Conservation (phyloP, 2,113 vertebrate genomes). For the Aix galericulata region DNA sequence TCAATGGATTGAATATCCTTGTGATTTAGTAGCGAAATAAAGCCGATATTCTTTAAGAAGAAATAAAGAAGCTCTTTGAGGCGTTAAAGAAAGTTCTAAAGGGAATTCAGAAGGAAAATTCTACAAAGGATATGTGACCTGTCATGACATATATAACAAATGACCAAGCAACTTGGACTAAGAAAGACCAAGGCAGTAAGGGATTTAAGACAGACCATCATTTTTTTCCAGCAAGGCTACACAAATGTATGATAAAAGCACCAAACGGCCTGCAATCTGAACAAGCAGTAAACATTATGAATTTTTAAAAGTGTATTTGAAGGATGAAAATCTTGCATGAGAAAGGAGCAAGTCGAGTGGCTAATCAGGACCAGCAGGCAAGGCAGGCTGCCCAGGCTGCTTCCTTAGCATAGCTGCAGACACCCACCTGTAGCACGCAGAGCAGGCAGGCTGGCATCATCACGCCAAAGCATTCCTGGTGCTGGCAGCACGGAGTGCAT, state of each 20-base stretch:
- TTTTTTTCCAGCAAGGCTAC: not conserved
- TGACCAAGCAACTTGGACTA: not conserved
- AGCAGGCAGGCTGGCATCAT: not conserved
- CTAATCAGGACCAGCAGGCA: constrained; percentile 38
- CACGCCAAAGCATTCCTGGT: not conserved
- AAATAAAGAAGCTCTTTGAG: not conserved
- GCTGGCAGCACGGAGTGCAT: not conserved
- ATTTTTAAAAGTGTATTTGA: constrained; percentile 56
- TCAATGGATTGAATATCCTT: not conserved
- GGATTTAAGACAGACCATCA: not conserved
- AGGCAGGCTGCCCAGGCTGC: not conserved
- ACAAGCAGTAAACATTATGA: constrained; percentile 47
- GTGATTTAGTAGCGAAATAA: not conserved
- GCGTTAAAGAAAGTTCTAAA: not conserved
- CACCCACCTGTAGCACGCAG: not conserved
- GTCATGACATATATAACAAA: not conserved
- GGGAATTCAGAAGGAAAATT: not conserved
- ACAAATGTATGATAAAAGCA: not conserved
- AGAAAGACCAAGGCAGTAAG: not conserved
- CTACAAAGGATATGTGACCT: not conserved
- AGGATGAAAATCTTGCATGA: constrained; percentile 36
- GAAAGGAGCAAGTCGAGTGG: not conserved
- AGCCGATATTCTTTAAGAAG: not conserved
- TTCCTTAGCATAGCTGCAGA: not conserved
- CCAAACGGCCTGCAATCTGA: not conserved